A percentile compares a stretch with the other conserved stretches of the same genome.
These are phyloP conservation scores for Diglossa brunneiventris DNA, from an alignment of 2,113 vertebrate species.

Conservation along the genomic window DNA sequence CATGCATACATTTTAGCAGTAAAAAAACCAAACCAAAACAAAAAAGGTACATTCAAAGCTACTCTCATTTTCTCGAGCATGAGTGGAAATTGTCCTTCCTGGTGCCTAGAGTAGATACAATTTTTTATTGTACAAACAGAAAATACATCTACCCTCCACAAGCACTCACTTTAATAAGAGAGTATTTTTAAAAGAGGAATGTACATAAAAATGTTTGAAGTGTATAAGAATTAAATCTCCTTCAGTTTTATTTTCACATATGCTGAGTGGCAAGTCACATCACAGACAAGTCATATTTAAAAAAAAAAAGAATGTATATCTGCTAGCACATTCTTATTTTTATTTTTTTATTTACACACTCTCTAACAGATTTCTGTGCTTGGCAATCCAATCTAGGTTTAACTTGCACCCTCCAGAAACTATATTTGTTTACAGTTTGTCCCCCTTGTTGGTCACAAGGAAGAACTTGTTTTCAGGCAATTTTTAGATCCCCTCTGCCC, in stretches of 20 bases:
- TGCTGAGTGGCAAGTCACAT: neutral
- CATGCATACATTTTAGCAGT: accelerated
- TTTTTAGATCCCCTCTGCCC: neutral
- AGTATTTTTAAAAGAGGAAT: neutral
- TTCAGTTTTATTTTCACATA: neutral
- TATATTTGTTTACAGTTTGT: neutral
- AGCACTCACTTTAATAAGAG: neutral
- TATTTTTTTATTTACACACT: neutral
- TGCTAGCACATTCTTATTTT: neutral
- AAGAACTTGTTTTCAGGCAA: constrained; percentile 27
- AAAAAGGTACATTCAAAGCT: neutral
- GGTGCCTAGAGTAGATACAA: neutral
- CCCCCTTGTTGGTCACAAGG: neutral
- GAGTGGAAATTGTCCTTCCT: neutral
- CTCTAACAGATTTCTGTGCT: neutral
- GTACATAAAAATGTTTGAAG: neutral
- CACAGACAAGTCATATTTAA: neutral
- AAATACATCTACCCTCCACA: neutral
- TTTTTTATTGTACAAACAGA: neutral
- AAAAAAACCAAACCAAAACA: neutral
- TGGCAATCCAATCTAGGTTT: neutral
- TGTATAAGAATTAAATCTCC: neutral
- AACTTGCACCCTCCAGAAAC: neutral
- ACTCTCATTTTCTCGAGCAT: neutral
- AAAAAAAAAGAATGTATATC: neutral